Percentiles rank a stretch among this genome's conserved stretches.
Conservation (phyloP, 2,797 vertebrate species). For the Arvicola amphibius region DNA sequence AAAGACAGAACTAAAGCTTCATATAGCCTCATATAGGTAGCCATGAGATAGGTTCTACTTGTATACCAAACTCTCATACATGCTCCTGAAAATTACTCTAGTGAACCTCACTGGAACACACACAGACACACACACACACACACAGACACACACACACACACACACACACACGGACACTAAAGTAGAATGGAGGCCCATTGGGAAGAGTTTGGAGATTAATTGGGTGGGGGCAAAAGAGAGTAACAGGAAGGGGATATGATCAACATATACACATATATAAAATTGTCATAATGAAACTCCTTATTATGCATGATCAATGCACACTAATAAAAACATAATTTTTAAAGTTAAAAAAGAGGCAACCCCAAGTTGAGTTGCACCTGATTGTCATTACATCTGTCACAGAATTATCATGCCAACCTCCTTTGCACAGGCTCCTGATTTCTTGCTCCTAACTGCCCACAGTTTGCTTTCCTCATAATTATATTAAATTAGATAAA, state of each 20-base stretch:
- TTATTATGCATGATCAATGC: background rate
- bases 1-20: constrained; percentile 72
- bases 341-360: background rate
- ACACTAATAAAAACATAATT: background rate
- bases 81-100: background rate
- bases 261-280: background rate
- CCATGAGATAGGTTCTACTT: constrained; percentile 6
- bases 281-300: background rate
- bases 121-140: fast-evolving
- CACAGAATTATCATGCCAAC: constrained; percentile 45
- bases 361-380: constrained; percentile 74
- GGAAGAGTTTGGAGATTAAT: background rate
- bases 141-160: background rate
- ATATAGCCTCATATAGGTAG: constrained; percentile 24
- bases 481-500: constrained; percentile 88
- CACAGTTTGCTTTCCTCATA: constrained; percentile 85
- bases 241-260: background rate
- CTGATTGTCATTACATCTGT: constrained; percentile 70
- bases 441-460: constrained; percentile 76
- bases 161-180: background rate
- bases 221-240: background rate
- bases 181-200: background rate
- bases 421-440: constrained; percentile 72
- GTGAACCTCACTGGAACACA: background rate
- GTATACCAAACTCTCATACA: background rate